phyloP scores from a whole-genome alignment of 1,140 invertebrate species.

The Papilio polytes region DNA sequence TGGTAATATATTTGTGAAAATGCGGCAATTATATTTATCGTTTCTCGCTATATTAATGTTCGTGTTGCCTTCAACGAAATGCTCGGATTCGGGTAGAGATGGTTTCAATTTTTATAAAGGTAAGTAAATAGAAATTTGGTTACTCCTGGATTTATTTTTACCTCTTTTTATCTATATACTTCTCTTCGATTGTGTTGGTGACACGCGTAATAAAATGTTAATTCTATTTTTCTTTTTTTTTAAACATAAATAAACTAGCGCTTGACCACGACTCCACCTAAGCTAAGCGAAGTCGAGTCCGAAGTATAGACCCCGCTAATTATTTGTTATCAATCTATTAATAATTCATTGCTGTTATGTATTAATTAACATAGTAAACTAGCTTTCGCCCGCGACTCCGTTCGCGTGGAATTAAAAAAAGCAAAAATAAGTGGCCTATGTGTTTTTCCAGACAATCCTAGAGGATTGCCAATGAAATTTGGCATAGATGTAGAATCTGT shows the following conservation, averaged over 20 bases:
- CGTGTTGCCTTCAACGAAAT: constrained; percentile 44
- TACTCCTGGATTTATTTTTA: background rate
- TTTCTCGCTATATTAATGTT: constrained; percentile 61
- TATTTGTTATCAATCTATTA: background rate
- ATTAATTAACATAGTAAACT: background rate
- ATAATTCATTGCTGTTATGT: background rate
- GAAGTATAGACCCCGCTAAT: no score
- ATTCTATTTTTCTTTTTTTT: no score
- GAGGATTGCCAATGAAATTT: no score
- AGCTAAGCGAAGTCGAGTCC: no score
- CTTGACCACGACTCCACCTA: no score
- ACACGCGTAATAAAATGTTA: background rate
- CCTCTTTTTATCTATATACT: background rate
- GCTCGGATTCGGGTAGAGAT: constrained; percentile 64
- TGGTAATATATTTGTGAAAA: constrained; percentile 49
- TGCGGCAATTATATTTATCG: constrained; percentile 69
- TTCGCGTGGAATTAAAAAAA: no score
- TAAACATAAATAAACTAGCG: no score
- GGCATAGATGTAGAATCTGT: no score
- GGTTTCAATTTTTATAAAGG: constrained; percentile 77
- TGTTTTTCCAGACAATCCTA: no score
- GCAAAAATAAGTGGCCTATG: no score
- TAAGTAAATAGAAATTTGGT: constrained; percentile 40
- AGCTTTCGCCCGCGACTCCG: no score
- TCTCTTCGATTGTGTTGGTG: background rate